Base-by-base conservation (phyloP, 2,888 invertebrate species). In the Pyrochroa serraticornis region DNA sequence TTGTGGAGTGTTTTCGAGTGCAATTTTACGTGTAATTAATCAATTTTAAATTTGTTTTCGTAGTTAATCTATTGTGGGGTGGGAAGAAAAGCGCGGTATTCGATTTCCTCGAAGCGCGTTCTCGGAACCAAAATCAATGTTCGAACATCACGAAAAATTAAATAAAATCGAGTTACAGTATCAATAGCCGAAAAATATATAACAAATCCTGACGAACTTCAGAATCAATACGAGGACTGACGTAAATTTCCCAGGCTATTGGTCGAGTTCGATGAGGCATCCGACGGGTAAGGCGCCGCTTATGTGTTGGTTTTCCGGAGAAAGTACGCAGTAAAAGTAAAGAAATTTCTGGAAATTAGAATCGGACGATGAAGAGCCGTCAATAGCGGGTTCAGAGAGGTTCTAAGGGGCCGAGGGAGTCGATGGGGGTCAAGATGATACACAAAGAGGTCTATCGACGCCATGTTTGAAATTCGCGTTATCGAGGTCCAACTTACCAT, bases 401-500 rank as follows among this genome's bases (percentile, higher is more conserved):
- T 7, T 6, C 10, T 12, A 33, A 13, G 43, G 8, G 37, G 42
- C 14, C 42, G 30, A n/a, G 32, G 49, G 38, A 22, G 37, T 31
- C 30, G 35, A 10, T 30, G 14, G 31, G 2, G 9, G 43, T 7
- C 33, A 5, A 46, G 48, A 43, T 55, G 37, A 55, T 41, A 53
- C 35, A 51, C 56, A 51, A 58, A 58, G 47, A 42, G 33, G 41
- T 42, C 42, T 10, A n/a, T 32, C 37, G 76, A 60, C 76, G 78
- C 79, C 79, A 81, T 81, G 81, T 82, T 83, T 80, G 79, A 78
- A 79, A 78, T 76, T 70, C 73, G 69, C 69, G 71, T 49, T 72
- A 71, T 73, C 75, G 75, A 73, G 77, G 75, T 74, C 77, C 74
- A 79, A 83, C 83, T 83, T 81, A 85, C 86, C 86, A 85, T 85